Evolutionary conservation across 2,113 vertebrate species (phyloP).

Genomic region (Callipepla californica): DNA sequence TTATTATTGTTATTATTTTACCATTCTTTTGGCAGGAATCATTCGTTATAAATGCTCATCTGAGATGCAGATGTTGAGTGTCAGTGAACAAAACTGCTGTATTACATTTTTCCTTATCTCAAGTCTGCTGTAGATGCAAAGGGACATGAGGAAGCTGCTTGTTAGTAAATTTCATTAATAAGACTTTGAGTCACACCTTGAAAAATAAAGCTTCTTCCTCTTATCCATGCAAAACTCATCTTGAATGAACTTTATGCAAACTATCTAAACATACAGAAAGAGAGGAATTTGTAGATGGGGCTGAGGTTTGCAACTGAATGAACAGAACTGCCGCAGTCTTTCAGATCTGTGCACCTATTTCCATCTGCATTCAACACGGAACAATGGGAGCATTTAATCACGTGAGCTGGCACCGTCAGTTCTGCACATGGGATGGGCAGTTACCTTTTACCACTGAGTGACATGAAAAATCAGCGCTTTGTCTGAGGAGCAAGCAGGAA

Average conservation of each 20-base stretch:
- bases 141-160: not conserved
- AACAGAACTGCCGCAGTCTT: not conserved
- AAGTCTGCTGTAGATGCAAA: not conserved
- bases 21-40: not conserved
- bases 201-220: not conserved
- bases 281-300: not conserved
- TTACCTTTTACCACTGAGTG: not conserved
- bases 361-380: not conserved
- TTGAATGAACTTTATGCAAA: not conserved
- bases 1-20: too few species aligned
- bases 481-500: not conserved
- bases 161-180: not conserved
- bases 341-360: not conserved
- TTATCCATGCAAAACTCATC: not conserved
- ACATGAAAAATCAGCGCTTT: not conserved
- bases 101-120: not conserved
- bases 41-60: not conserved
- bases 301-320: not conserved
- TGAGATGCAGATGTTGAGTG: not conserved
- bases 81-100: not conserved
- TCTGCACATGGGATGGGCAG: fast-evolving
- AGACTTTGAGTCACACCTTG: not conserved
- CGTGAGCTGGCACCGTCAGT: not conserved
- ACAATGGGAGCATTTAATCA: fast-evolving
- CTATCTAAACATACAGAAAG: fast-evolving